Base-by-base conservation (phyloP, 2,113 vertebrate genomes). In the Pleuronectes platessa region DNA sequence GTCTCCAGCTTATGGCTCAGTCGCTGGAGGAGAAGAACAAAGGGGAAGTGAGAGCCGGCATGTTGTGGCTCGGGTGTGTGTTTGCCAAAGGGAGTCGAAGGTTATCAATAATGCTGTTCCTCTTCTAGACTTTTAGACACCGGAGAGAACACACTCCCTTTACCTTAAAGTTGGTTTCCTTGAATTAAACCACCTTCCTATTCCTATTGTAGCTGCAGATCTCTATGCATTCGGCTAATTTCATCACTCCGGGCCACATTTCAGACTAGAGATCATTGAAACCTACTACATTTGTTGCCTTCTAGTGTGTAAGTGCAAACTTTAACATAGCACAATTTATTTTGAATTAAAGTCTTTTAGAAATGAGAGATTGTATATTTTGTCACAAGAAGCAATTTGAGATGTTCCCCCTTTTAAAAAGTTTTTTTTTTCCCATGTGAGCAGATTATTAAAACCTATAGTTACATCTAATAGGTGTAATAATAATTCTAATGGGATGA, bases 1-100 rank as follows among this genome's bases (percentile, higher is more conserved):
- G 90, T 91, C 82, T 90, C 71, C 47, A 73, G 75, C n/a, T 90
- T 89, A 81, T 31, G 62, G 66, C 81, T 78, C 71, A 47, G 68
- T 82, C 6, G 53, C 63, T 47, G 76, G 45, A 68, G 71, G 37
- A 71, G 61, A 68, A 53, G 47, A 73, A 77, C 51, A 63, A 73
- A 73, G 62, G 66, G 66, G 55, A 79, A 31, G 31, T 8, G 63
- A 42, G 20, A 78, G 79, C 75, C 70, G 68, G 70, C 26, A 1
- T 85, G 27, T 75, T 74, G 64, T 64, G 75, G 58, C 75, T 65
- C 15, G 82, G 85, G 77, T 86, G 62, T 86, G 62, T 80, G 55
- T 84, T 73, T 63, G 66, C 21, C 64, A 68, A 72, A 72, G 37
- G 2, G 71, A 79, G 37, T 47, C 1, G 20, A 59, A 81, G 71